phyloP scores from a whole-genome alignment of 2,888 invertebrate species.

The Cacoxenus indagator region DNA sequence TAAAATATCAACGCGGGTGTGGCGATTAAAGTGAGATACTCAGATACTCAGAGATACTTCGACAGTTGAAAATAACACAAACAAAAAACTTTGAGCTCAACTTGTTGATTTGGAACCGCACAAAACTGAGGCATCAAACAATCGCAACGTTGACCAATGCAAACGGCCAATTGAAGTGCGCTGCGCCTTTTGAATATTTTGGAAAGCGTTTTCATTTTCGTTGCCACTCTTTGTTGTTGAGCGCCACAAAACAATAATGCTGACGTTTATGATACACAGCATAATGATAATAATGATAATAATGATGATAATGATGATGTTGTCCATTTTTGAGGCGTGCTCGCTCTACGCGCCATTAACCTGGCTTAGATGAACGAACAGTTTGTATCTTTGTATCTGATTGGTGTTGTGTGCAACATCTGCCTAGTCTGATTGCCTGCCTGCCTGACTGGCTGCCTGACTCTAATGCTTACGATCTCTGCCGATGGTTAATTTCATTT shows the following conservation, averaged over 20 bases:
- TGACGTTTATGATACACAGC: no score
- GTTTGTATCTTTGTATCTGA: constrained; percentile 45
- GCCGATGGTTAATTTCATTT: constrained; percentile 27
- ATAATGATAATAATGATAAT: background rate
- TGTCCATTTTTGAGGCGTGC: constrained; percentile 42
- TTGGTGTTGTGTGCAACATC: background rate
- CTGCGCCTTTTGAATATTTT: constrained; percentile 2
- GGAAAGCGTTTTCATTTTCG: constrained; percentile 18
- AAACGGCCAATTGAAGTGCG: background rate
- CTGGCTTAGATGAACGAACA: constrained; percentile 62
- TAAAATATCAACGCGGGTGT: background rate
- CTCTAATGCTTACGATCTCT: background rate
- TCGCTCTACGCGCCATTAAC: constrained; percentile 38
- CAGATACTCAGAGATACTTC: background rate
- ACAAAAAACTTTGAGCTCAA: constrained; percentile 2
- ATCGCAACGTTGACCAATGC: background rate
- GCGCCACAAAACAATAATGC: background rate
- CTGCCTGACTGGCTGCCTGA: background rate
- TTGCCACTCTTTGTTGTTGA: constrained; percentile 6
- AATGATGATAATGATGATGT: background rate
- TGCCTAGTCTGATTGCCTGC: constrained; percentile 6
- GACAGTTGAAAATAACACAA: background rate
- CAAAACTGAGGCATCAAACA: background rate
- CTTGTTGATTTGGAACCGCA: constrained; percentile 14
- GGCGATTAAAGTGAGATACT: background rate